Percentiles rank a stretch among this genome's conserved stretches.
phyloP scores from a whole-genome alignment of 1,140 invertebrate genomes.

The Hypsibius dujardini region DNA sequence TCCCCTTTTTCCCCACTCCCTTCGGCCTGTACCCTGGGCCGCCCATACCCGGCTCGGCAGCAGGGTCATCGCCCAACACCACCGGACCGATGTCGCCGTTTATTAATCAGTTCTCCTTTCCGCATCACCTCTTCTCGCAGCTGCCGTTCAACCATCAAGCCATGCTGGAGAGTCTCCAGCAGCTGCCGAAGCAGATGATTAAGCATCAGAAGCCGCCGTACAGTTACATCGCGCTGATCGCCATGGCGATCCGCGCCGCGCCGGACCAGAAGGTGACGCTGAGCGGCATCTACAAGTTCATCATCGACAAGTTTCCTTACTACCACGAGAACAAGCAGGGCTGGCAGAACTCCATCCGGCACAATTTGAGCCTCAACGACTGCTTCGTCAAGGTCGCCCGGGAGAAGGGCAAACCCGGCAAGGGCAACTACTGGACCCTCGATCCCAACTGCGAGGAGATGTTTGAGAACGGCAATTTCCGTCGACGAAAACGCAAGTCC shows the following conservation, averaged over 20 bases:
- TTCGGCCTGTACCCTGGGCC: too few species aligned
- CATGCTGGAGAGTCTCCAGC: neutral
- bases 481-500: constrained; percentile 36
- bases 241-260: constrained; percentile 42
- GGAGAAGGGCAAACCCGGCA: constrained; percentile 40
- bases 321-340: constrained; percentile 44
- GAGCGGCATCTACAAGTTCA: constrained; percentile 39
- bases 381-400: constrained; percentile 42
- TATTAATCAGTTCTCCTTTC: neutral
- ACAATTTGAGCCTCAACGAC: constrained; percentile 43
- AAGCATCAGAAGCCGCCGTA: constrained; percentile 16
- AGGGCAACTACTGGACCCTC: constrained; percentile 46
- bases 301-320: constrained; percentile 39
- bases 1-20: constrained; percentile 7
- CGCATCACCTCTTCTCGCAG: neutral
- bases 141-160: neutral
- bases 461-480: constrained; percentile 47
- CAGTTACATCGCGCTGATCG: constrained; percentile 43
- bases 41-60: too few species aligned
- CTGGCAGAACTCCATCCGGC: constrained; percentile 48
- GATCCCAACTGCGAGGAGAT: constrained; percentile 42
- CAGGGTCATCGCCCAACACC: too few species aligned
- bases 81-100: too few species aligned
- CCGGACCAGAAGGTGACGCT: constrained; percentile 38
- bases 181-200: neutral